Evolutionary conservation across 2,797 vertebrate species (phyloP), one percentile per base, ranked within the genome.

Genomic region (Pantherophis alleghaniensis): DNA sequence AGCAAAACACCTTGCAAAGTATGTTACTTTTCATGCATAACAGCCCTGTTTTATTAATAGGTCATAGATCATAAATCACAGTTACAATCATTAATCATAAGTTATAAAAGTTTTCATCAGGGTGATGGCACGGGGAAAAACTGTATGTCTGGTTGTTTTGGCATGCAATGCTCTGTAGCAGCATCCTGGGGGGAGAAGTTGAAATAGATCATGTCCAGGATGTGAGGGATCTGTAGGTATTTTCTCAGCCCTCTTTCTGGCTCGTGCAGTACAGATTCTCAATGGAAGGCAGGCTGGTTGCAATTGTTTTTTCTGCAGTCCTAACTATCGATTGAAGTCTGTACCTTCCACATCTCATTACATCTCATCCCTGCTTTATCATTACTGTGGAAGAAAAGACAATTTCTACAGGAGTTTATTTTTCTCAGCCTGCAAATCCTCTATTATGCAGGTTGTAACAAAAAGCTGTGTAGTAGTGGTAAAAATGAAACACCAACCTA

Each of bases 1-100:
- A 99, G 96, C 99, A 99, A 96, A 98, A 95, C 86, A 96, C 97
- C 96, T 97, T 98, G 97, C 98, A 98, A 95, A 99, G 99, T 99
- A 97, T 98, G 99, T 98, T 20, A 5, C 7, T 56, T 59, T 11
- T 57, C 13, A 83, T 83, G 22, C 37, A 22, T 5, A 42, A 24
- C 2, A 22, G 11, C 37, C 20, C 37, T 83, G 47, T 47, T 83
- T 83, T 83, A 83, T 83, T 74, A 66, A n/a, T n/a, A 13, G 12
- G n/a, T 1, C 66, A 32, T 18, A 32, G 13, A 32, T 69, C n/a
- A 61, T 26, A 61, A 61, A 26, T 61, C 60, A 69, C 32, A 69
- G 66, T 32, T 18, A 32, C 14, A 69, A 32, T 16, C 14, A 69
- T 32, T 32, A 69, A 32, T 32, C n/a, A 69, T 18, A 69, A 32